phyloP scores from a whole-genome alignment of 92 coral and sea anemone species.

The Meandrina meandrites region DNA sequence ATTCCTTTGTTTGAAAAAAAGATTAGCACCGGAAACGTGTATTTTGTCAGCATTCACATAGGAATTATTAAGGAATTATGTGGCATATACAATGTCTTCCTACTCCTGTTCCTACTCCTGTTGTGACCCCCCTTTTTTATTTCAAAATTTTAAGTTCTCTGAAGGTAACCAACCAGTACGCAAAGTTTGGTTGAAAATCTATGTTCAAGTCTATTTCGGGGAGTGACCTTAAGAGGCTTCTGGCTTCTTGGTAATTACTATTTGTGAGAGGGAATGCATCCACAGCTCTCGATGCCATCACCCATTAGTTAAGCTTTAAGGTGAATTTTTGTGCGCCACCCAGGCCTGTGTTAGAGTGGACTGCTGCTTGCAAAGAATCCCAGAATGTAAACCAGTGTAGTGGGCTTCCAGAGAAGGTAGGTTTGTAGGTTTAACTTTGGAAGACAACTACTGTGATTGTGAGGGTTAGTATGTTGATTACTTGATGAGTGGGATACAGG shows the following conservation, averaged over 20 bases:
- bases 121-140: too few relatives aligned
- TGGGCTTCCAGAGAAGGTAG: conserved; percentile 55
- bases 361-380: conserved; percentile 56
- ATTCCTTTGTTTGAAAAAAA: too few relatives aligned
- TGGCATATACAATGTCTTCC: conserved; percentile 29
- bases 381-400: conserved; percentile 47
- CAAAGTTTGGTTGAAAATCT: too few relatives aligned
- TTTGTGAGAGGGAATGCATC: conserved; percentile 60
- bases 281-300: conserved; percentile 53
- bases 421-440: conserved; percentile 46
- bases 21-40: too few relatives aligned
- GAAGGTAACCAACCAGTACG: too few relatives aligned
- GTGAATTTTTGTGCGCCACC: conserved; percentile 52
- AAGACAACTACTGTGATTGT: conserved; percentile 16
- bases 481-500: neutral
- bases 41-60: too few relatives aligned
- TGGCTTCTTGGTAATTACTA: conserved; percentile 38
- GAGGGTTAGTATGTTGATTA: neutral
- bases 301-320: conserved; percentile 43
- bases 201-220: too few relatives aligned
- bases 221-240: conserved; percentile 20
- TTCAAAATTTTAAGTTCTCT: too few relatives aligned
- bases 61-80: too few relatives aligned
- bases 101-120: too few relatives aligned
- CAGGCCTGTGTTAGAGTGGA: conserved; percentile 37